A percentile compares a stretch with the other conserved stretches of the same genome.
Conservation (phyloP, 2,797 vertebrate genomes). For the Sebastes diploproa region DNA sequence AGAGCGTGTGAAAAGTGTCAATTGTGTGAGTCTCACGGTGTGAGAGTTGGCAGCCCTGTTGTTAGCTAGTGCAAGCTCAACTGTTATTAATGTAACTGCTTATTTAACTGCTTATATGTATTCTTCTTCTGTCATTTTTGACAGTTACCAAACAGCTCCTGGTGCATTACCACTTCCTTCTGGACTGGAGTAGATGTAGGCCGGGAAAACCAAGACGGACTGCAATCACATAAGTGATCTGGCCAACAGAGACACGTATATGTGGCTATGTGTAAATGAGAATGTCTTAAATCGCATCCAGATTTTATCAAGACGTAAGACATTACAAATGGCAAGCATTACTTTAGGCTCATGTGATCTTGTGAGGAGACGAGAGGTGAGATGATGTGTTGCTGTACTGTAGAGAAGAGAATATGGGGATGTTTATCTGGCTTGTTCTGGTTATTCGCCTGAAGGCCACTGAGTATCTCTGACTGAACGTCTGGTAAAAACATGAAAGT, state of each 20-base stretch:
- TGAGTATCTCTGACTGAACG: background rate
- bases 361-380: background rate
- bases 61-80: background rate
- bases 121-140: background rate
- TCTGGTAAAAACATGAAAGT: background rate
- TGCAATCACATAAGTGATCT: background rate
- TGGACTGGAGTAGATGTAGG: background rate
- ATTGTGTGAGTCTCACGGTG: background rate
- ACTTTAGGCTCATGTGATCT: background rate
- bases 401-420: background rate
- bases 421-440: background rate
- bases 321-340: background rate
- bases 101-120: background rate
- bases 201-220: background rate
- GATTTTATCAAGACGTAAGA: background rate
- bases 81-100: background rate
- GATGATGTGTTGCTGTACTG: background rate
- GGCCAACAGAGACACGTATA: background rate
- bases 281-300: background rate
- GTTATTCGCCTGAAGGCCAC: constrained; percentile 4
- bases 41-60: background rate
- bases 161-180: background rate
- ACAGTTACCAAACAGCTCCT: background rate
- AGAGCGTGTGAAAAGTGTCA: background rate
- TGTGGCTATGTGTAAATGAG: background rate